Conservation (phyloP, 1,140 invertebrate species). For the Solenopsis fugax region DNA sequence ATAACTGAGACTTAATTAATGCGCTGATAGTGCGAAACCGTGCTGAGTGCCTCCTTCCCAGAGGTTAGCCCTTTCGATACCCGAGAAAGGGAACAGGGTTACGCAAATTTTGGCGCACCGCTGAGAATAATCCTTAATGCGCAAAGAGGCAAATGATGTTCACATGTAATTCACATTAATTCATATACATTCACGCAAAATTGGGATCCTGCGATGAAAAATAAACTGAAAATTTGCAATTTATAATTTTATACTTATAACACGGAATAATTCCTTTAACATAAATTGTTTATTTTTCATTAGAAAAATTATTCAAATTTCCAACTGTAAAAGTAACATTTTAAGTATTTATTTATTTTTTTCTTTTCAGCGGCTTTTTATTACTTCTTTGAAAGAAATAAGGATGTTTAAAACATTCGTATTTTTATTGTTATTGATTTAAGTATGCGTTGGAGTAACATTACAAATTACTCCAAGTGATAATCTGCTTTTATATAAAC, state of each 20-base stretch:
- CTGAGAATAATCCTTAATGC: slow-evolving; percentile 16
- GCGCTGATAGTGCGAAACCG: slow-evolving; percentile 13
- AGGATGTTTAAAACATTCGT: no score
- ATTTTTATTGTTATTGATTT: no score
- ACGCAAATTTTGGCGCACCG: not conserved
- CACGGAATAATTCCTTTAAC: not conserved
- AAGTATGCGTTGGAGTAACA: no score
- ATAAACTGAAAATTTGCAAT: not conserved
- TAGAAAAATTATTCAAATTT: not conserved
- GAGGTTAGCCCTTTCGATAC: not conserved
- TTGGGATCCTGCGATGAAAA: not conserved
- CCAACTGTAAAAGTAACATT: not conserved
- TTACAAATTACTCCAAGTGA: no score
- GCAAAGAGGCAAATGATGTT: not conserved
- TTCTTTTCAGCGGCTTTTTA: no score
- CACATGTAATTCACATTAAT: not conserved
- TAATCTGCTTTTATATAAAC: no score
- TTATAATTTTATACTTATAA: not conserved
- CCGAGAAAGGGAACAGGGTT: not conserved
- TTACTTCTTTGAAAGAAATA: no score
- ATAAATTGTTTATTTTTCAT: not conserved
- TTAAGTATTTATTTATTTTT: no score
- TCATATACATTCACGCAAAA: not conserved
- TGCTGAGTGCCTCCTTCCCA: slow-evolving; percentile 14
- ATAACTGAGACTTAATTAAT: slow-evolving; percentile 55